Evolutionary conservation across 1,140 invertebrate genomes (phyloP), one percentile per base, ranked within the genome.

Genomic region (Temnothorax longispinosus): DNA sequence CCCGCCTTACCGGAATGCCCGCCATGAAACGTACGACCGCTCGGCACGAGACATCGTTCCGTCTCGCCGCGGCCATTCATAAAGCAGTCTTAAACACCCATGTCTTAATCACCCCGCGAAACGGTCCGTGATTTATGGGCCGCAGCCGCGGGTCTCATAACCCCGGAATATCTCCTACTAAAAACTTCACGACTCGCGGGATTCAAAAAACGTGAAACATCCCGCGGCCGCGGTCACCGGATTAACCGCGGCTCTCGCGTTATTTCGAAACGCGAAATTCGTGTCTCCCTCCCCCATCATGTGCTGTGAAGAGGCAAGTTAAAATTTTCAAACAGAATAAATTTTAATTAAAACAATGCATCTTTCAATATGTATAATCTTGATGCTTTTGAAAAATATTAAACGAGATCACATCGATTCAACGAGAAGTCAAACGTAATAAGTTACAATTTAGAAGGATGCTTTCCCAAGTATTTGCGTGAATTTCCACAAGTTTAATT

Each of bases 1-100:
- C 44, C 32, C 35, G 7, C 11, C n/a, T 62, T n/a, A 35, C 54
- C 67, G 64, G 60, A 89, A 77, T 64, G 47, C 41, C 65, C 85
- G 58, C 89, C 13, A 62, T 71, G 80, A 86, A 85, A 89, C 62
- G 71, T 90, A 89, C 58, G 80, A 60, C 75, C 52, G 15, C 27
- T n/a, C 75, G 76, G 82, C 88, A 90, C 88, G 88, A 90, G 86
- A 90, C 86, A 90, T 81, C 81, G 58, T 76, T 85, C 86, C 89
- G 80, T 50, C 71, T 88, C 74, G 52, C 78, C 62, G 21, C 35
- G 75, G 72, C 69, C 88, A 88, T 90, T 88, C 88, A 90, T 90
- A 90, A 90, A 88, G 80, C 69, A 82, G 54, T 76, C 86, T 90
- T 90, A 90, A 90, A 90, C 81, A 85, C 71, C 62, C 35, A 74